Conservation (phyloP, 2,888 invertebrate genomes). For the Balanococcus diminutus region DNA sequence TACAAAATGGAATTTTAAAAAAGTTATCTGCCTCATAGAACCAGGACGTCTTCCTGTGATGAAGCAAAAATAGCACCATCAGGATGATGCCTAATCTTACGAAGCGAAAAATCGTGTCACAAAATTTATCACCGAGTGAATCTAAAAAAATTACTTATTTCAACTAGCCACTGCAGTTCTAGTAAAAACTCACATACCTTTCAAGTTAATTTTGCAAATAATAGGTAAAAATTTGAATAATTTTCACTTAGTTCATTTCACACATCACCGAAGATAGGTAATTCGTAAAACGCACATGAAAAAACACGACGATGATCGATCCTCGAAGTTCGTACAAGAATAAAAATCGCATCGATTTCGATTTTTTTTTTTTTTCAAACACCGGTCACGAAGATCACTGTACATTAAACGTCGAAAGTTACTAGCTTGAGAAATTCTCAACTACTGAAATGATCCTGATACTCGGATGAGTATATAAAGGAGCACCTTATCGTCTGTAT, state of each 20-base stretch:
- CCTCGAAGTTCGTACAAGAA: no score
- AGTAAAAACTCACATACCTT: no score
- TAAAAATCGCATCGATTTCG: no score
- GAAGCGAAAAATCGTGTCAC: neutral
- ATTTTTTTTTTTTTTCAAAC: no score
- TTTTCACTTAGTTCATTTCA: no score
- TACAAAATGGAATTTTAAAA: neutral
- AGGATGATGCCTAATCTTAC: neutral
- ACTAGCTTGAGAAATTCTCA: neutral
- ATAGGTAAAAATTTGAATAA: no score
- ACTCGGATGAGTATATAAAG: neutral
- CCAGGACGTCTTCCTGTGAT: conserved; percentile 10
- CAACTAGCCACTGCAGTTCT: no score
- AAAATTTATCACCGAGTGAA: neutral
- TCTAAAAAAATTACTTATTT: no score
- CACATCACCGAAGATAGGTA: no score
- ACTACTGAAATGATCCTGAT: neutral
- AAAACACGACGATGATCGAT: no score
- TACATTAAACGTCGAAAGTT: neutral
- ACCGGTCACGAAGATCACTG: neutral
- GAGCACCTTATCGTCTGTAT: neutral
- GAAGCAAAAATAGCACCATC: neutral
- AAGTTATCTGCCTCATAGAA: neutral
- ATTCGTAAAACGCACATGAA: no score
- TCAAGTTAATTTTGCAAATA: no score